Base-by-base conservation (phyloP, 2,888 invertebrate genomes). In the Branchellion lobata region DNA sequence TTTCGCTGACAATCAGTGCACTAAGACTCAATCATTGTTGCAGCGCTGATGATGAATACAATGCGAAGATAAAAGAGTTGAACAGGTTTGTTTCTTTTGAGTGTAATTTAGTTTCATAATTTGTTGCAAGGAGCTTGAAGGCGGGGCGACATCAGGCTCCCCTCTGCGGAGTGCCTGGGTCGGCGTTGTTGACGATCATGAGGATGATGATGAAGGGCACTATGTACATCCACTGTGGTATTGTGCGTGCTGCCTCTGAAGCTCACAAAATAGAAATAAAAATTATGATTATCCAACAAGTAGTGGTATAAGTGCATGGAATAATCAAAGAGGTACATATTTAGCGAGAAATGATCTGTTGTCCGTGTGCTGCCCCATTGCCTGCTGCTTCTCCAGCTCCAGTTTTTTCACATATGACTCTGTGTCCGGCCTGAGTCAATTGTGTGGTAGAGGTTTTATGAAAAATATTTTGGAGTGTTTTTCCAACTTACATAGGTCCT, bases 191-290 rank as follows among this genome's bases (percentile, higher is more conserved):
- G 92, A 94, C 81, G 83, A 97, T 90, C 86, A 96, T 91, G 84
- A 97, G 91, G 85, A 98, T 92, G 83, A 98, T 91, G 74, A 94
- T 92, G 40, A 95, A 92, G 3, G 97, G 96, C 69, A 98, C 93
- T 84, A 98, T 95, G 88, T 97, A 98, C 95, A 98, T 97, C 97
- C 97, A 98, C 96, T 96, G 90, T 83, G 91, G n/a, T n/a, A n/a
- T n/a, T n/a, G n/a, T n/a, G n/a, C n/a, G n/a, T 93, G 87, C 82
- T 85, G 86, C 86, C 83, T 83, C 82, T 82, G 34, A 51, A 74
- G 31, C 51, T 31, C 14, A 33, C 21, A 31, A 2, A 29, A 72
- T 73, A 24, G 47, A 51, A 8, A 71, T 11, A 72, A 33, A 47
- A 24, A 29, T 31, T 65, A 31, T 73, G 21, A 31, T 31, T 57